Percentiles rank a stretch among this genome's conserved stretches.
Conservation (phyloP, 23 tunicate genomes). For the Trididemnum miniatum region DNA sequence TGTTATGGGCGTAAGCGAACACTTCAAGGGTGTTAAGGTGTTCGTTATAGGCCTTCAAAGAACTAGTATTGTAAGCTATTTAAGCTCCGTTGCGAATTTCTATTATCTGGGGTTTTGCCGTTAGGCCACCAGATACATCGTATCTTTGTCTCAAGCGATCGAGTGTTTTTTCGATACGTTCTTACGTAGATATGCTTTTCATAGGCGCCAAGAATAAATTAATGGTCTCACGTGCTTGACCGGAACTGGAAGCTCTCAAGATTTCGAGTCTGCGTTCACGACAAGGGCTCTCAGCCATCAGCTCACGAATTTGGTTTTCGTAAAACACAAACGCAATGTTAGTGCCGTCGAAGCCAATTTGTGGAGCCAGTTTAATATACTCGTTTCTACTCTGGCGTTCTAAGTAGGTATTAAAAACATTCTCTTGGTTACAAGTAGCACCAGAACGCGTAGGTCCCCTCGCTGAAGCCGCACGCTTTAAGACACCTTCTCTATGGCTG, state of each 20-base stretch:
- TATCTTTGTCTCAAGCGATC: not conserved
- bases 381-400: slow-evolving; percentile 11
- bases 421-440: no score
- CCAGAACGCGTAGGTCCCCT: no score
- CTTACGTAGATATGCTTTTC: not conserved
- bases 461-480: no score
- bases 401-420: no score
- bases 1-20: not conserved
- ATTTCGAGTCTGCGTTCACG: not conserved
- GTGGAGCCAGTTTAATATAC: not conserved
- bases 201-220: slow-evolving; percentile 6
- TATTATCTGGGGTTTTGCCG: not conserved
- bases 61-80: not conserved
- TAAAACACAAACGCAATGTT: slow-evolving; percentile 19
- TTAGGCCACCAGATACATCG: not conserved
- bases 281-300: not conserved
- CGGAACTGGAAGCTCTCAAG: not conserved
- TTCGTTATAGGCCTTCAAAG: not conserved
- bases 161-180: not conserved
- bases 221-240: not conserved
- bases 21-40: not conserved
- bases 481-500: no score
- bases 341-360: slow-evolving; percentile 14
- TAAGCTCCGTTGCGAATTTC: not conserved
- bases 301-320: not conserved